Base-by-base conservation (phyloP, 2,888 invertebrate species). In the Melieria picta region DNA sequence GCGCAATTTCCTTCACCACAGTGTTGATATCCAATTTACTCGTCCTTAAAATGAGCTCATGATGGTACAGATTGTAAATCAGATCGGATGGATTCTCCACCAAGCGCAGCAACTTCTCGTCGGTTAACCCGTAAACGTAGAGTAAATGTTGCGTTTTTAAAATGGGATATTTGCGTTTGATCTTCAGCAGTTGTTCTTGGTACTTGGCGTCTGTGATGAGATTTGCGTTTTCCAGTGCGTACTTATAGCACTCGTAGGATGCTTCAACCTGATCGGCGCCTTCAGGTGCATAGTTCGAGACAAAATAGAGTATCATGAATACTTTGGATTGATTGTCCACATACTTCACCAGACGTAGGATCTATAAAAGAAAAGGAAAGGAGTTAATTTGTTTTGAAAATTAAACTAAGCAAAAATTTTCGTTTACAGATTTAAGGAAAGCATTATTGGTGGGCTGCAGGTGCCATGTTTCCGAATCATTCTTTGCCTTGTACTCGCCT, bases 211-310 rank as follows among this genome's bases (percentile, higher is more conserved):
- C 81, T 6, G 74, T 80, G 13, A 77, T 69, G 1, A 81, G 75
- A 0, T 78, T 42, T 45, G 81, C 82, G 72, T 86, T 77, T 56
- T 83, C 76, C 13, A 81, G 64, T 0, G 82, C 83, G 74, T 81
- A 87, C 65, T 84, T 85, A 79, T 84, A 87, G 69, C 87, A 87
- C 72, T 86, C 87, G 63, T 81, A 82, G 1, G 83, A 81, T 3
- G 87, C 86, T 73, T 87, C 87, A 6, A 87, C 86, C 76, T 86
- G 85, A 80, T 87, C 87, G 2, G 84, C 86, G 0, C 87, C 87
- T 50, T 85, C 83, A 0, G 86, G 85, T 0, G 87, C 84, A 76
- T 86, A 83, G 73, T 82, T 85, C 0, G 83, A 80, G 5, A 85
- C 84, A 76, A 82, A 85, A 73, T 87, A 87, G n/a, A 87, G 78